Evolutionary conservation across 2,113 vertebrate genomes (phyloP).

Genomic region (Semnornis frantzii): DNA sequence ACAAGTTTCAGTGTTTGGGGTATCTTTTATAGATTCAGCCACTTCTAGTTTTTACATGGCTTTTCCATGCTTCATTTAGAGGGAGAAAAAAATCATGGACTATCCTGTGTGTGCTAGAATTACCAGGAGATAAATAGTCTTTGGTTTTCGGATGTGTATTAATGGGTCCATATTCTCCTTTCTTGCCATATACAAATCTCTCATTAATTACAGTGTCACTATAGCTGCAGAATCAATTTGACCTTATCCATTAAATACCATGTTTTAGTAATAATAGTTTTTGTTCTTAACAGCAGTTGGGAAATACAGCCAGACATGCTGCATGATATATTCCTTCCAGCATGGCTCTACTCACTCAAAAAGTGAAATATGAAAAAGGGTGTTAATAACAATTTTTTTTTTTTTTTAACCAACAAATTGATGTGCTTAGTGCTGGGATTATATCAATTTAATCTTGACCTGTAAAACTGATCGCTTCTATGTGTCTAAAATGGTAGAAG

Average conservation of each 20-base stretch:
- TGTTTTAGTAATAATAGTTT: conserved; percentile 52
- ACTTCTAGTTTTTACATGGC: conserved; percentile 9
- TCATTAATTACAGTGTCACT: conserved; percentile 54
- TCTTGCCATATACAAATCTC: conserved; percentile 34
- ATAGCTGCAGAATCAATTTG: conserved; percentile 41
- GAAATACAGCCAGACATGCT: conserved; percentile 15
- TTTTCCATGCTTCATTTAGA: conserved; percentile 28
- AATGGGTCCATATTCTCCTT: conserved; percentile 49
- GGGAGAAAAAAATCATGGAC: not conserved
- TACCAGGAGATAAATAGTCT: conserved; percentile 38
- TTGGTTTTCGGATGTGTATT: conserved; percentile 56
- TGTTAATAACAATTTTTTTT: not conserved
- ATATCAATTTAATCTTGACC: not conserved
- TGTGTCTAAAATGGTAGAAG: not conserved
- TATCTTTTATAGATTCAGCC: not conserved
- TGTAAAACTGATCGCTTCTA: not conserved
- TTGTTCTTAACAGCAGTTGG: conserved; percentile 36
- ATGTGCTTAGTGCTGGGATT: not conserved
- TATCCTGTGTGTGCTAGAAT: not conserved
- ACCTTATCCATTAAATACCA: not conserved
- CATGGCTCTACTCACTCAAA: not conserved
- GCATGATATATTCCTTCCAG: not conserved
- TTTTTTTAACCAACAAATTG: not conserved
- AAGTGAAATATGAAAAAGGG: not conserved
- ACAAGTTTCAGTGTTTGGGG: not conserved